A percentile compares a stretch with the other conserved stretches of the same genome.
Conservation (phyloP, 1,140 invertebrate genomes). For the Melanaphis sacchari region DNA sequence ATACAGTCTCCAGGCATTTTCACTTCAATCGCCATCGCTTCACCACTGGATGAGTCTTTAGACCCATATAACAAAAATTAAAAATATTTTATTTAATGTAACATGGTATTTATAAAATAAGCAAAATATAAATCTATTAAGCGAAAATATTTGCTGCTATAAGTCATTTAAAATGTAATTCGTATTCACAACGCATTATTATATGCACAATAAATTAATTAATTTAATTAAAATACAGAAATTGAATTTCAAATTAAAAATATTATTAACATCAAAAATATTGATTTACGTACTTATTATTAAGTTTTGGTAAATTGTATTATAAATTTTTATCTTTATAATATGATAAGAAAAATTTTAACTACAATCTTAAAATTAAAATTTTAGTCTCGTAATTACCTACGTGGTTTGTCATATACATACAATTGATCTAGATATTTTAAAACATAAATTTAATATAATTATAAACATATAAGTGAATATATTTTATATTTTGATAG, state of each 20-base stretch:
- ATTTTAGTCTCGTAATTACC: too few relatives aligned
- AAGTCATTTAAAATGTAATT: too few relatives aligned
- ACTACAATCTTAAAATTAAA: not conserved
- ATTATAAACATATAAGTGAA: too few relatives aligned
- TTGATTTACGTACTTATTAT: not conserved
- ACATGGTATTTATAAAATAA: not conserved
- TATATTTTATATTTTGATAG: not conserved
- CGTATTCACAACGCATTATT: too few relatives aligned
- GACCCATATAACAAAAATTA: slow-evolving; percentile 73
- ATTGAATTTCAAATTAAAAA: not conserved
- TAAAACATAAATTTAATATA: too few relatives aligned
- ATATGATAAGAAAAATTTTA: not conserved
- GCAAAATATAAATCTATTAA: not conserved
- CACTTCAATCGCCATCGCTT: slow-evolving; percentile 80
- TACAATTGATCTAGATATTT: not conserved
- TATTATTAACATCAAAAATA: not conserved
- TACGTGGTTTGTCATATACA: not conserved
- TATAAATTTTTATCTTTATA: too few relatives aligned
- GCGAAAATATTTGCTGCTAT: not conserved
- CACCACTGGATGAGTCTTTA: slow-evolving; percentile 85
- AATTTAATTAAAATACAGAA: not conserved
- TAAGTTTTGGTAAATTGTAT: not conserved
- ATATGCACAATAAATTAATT: too few relatives aligned
- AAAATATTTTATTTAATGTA: not conserved
- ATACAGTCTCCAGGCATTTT: slow-evolving; percentile 75